Evolutionary conservation across 2,113 vertebrate genomes (phyloP), one percentile per base, ranked within the genome.

Genomic region (Lethenteron camtschaticum): DNA sequence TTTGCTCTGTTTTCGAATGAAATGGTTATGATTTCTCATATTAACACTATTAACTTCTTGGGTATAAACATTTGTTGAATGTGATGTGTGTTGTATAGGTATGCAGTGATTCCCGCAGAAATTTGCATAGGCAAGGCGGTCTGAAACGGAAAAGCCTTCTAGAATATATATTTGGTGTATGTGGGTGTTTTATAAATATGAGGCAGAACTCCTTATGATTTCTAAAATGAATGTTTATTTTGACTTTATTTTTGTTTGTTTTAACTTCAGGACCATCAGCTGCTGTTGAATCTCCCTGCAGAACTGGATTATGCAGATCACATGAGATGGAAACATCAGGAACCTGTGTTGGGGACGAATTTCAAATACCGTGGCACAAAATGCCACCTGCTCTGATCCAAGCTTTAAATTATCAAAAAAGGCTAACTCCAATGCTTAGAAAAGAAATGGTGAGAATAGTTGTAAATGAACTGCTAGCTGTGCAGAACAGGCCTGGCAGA

Each of bases 371-470:
- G 55, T 69, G 56, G 70, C 70, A 41, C 24, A 41, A 41, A 41
- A 41, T 41, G 2, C 20, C 20, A 24, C 20, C 20, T 24, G 20
- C 20, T 24, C 20, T 24, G 20, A 24, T 24, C 20, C 20, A 24
- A 24, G 20, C 20, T 24, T 24, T 24, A 24, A 57, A 58, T 73
- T 56, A 56, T 73, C 70, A 71, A 73, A 70, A 71, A 68, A 71
- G 63, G n/a, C 16, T 55, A 71, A 24, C 18, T 24, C 59, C 72
- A 20, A 71, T 66, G 56, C 58, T 70, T 55, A 73, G 63, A 70
- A 71, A 63, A 71, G 59, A 73, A 18, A 59, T 73, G 56, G 70
- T 71, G 55, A 11, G n/a, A 2, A 73, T 60, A 12, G 66, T 71
- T 11, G 41, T 58, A 20, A 68, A 69, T 5, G 18, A 71, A 60